A percentile compares a stretch with the other conserved stretches of the same genome.
Conservation (phyloP, 2,888 invertebrate species). For the Callimorpha dominula region DNA sequence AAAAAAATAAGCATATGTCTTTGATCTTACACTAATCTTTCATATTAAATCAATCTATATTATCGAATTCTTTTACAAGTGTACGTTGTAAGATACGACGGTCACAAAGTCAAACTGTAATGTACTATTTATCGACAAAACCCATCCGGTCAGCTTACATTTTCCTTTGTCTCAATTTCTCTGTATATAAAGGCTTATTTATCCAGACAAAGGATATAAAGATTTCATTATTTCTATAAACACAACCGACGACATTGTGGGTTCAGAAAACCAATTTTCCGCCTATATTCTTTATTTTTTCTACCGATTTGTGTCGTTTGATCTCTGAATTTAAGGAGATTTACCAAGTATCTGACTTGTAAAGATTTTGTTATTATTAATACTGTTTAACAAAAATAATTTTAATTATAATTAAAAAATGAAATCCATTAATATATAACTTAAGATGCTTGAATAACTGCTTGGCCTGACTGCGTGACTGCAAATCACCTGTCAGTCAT, state of each 20-base stretch:
- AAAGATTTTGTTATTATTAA: neutral
- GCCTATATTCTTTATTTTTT: slow-evolving; percentile 26
- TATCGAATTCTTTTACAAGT: too few species aligned
- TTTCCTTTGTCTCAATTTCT: slow-evolving; percentile 15
- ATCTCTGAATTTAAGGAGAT: slow-evolving; percentile 22
- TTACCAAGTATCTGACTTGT: slow-evolving; percentile 12
- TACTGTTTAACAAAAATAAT: neutral
- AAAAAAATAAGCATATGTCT: too few species aligned
- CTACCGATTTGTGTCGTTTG: slow-evolving; percentile 26
- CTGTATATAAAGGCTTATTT: slow-evolving; percentile 21
- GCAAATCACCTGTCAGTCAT: too few species aligned
- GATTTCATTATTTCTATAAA: slow-evolving; percentile 32
- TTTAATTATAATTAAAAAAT: too few species aligned
- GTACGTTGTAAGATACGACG: neutral
- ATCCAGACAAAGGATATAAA: slow-evolving; percentile 25
- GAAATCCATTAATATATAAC: too few species aligned
- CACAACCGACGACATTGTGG: slow-evolving; percentile 19
- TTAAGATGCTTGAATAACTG: too few species aligned
- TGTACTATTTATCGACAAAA: neutral
- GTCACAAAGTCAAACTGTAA: neutral
- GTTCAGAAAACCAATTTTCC: slow-evolving; percentile 31
- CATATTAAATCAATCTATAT: too few species aligned
- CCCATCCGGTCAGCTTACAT: neutral
- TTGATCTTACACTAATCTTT: too few species aligned
- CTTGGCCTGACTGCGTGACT: too few species aligned